These are phyloP conservation scores for Lepidocyrtoides sp. DNA, from an alignment of 2,888 invertebrate genomes.

Conservation along the genomic window DNA sequence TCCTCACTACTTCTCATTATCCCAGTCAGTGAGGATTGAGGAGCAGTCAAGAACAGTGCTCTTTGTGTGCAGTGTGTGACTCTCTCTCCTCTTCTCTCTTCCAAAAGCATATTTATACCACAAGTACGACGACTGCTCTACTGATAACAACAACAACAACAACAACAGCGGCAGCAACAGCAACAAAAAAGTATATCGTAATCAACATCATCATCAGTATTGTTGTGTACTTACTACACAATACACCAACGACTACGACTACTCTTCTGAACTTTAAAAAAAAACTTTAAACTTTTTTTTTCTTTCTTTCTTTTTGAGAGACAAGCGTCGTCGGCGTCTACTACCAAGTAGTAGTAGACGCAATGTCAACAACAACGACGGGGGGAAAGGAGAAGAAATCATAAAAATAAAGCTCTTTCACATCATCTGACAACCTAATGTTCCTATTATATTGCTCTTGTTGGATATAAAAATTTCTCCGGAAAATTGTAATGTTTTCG, in stretches of 20 bases:
- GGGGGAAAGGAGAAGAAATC: slow-evolving; percentile 57
- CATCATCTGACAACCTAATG: slow-evolving; percentile 77
- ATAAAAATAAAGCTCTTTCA: slow-evolving; percentile 69
- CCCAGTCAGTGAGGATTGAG: slow-evolving; percentile 79
- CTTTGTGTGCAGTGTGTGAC: slow-evolving; percentile 74
- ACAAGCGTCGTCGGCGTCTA: slow-evolving; percentile 28
- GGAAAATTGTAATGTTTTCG: slow-evolving; percentile 48
- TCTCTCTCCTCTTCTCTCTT: slow-evolving; percentile 75
- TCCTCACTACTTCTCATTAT: slow-evolving; percentile 75
- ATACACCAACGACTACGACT: background rate
- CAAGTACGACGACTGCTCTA: slow-evolving; percentile 17
- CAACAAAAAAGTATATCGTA: slow-evolving; percentile 49
- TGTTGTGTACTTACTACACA: slow-evolving; percentile 47
- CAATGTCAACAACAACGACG: slow-evolving; percentile 27
- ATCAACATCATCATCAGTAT: slow-evolving; percentile 58
- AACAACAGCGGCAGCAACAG: slow-evolving; percentile 13
- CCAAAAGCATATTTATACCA: slow-evolving; percentile 21
- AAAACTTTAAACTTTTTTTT: slow-evolving; percentile 55
- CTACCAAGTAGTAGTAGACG: slow-evolving; percentile 16
- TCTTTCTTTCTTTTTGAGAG: background rate
- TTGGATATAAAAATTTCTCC: slow-evolving; percentile 59
- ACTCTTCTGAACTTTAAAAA: slow-evolving; percentile 40
- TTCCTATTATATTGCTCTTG: slow-evolving; percentile 77
- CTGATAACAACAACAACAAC: slow-evolving; percentile 57
- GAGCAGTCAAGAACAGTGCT: slow-evolving; percentile 79